Evolutionary conservation across 2,888 invertebrate genomes (phyloP).

Genomic region (Chrysodeixis includens): DNA sequence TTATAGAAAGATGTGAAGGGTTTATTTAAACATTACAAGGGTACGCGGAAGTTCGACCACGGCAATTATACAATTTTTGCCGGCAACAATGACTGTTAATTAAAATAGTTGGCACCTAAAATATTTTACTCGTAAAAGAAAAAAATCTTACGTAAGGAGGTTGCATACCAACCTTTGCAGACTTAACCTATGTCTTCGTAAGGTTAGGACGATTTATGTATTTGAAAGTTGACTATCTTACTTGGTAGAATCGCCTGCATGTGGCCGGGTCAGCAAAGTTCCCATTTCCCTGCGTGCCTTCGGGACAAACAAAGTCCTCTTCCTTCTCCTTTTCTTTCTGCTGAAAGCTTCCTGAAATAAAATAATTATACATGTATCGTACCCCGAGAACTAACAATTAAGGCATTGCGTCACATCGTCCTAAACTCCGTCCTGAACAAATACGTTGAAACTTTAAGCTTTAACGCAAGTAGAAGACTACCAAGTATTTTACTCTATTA

Average conservation of each 20-base stretch:
- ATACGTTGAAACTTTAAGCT: slow-evolving; percentile 29
- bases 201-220: neutral
- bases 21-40: slow-evolving; percentile 25
- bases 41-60: slow-evolving; percentile 31
- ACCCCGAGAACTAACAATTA: slow-evolving; percentile 7
- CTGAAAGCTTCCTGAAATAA: slow-evolving; percentile 80
- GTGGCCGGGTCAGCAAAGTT: slow-evolving; percentile 97
- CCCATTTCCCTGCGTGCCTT: slow-evolving; percentile 93
- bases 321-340: slow-evolving; percentile 86
- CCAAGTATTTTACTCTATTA: slow-evolving; percentile 51
- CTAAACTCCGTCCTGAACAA: slow-evolving; percentile 42
- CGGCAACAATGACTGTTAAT: slow-evolving; percentile 19
- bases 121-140: slow-evolving; percentile 29
- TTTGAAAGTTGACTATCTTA: slow-evolving; percentile 72
- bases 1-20: slow-evolving; percentile 37
- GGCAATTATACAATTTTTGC: slow-evolving; percentile 31
- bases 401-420: slow-evolving; percentile 30
- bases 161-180: neutral
- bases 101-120: slow-evolving; percentile 19
- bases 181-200: neutral
- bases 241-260: slow-evolving; percentile 96
- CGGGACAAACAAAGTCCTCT: slow-evolving; percentile 94
- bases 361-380: slow-evolving; percentile 32
- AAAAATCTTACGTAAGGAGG: slow-evolving; percentile 7
- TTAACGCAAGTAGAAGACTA: slow-evolving; percentile 24